Evolutionary conservation across 2,888 invertebrate genomes (phyloP).

Genomic region (Eueremaeus valkanovi): DNA sequence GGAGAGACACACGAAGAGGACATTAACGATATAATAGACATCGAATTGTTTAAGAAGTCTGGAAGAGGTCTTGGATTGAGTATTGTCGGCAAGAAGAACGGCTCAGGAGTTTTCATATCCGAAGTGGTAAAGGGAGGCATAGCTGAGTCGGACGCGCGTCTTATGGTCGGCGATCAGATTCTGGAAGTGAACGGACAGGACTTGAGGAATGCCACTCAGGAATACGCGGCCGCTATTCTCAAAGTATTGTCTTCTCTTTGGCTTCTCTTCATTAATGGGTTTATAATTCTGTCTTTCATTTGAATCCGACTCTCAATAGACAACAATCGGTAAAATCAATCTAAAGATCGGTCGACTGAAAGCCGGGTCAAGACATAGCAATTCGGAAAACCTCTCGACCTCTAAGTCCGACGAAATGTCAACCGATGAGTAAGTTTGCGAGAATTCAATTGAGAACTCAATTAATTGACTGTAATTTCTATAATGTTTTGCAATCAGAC

Average conservation of each 20-base stretch:
- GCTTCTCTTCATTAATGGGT: not conserved
- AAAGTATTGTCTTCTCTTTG: slow-evolving; percentile 57
- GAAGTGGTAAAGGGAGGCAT: slow-evolving; percentile 87
- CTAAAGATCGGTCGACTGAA: slow-evolving; percentile 84
- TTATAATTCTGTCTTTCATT: no score
- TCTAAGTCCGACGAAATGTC: slow-evolving; percentile 30
- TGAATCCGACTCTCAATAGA: no score
- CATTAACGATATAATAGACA: slow-evolving; percentile 66
- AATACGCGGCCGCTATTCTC: slow-evolving; percentile 80
- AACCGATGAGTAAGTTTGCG: slow-evolving; percentile 40
- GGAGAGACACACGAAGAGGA: slow-evolving; percentile 52
- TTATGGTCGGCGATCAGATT: slow-evolving; percentile 88
- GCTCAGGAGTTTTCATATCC: slow-evolving; percentile 76
- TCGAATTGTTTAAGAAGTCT: slow-evolving; percentile 79
- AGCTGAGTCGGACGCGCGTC: slow-evolving; percentile 75
- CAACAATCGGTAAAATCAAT: slow-evolving; percentile 72
- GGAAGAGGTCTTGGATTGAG: slow-evolving; percentile 79
- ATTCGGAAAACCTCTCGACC: slow-evolving; percentile 26
- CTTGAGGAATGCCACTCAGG: slow-evolving; percentile 65
- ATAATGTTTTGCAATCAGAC: slow-evolving; percentile 5
- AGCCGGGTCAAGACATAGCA: slow-evolving; percentile 47
- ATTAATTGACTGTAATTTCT: not conserved
- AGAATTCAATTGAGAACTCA: not conserved
- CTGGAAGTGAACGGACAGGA: slow-evolving; percentile 83
- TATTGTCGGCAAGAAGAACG: slow-evolving; percentile 70